Conservation (phyloP, 2,888 invertebrate species). For the Phortica okadai region DNA sequence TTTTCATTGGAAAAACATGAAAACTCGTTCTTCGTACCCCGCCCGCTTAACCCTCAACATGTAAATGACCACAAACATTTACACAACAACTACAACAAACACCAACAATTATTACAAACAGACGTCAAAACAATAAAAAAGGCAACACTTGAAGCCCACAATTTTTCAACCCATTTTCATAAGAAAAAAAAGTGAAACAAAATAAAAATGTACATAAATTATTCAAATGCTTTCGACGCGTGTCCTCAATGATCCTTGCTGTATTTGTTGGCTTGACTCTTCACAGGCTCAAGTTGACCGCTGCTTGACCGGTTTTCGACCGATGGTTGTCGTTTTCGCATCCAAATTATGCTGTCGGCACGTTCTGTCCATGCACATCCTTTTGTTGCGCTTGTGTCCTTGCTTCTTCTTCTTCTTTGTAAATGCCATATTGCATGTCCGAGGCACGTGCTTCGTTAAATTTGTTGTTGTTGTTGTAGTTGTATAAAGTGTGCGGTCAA, state of each 20-base stretch:
- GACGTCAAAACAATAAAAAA: not conserved
- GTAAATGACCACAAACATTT: constrained; percentile 43
- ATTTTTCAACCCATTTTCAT: constrained; percentile 12
- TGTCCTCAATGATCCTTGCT: not conserved
- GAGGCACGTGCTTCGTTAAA: constrained; percentile 19
- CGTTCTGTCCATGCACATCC: constrained; percentile 12
- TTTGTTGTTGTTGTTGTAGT: too few relatives aligned
- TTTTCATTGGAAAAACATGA: constrained; percentile 23
- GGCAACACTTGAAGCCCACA: not conserved
- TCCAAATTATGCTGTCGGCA: not conserved
- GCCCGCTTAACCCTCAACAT: constrained; percentile 42
- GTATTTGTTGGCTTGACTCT: not conserved
- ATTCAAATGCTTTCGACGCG: constrained; percentile 4
- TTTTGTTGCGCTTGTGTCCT: constrained; percentile 15
- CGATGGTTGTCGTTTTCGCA: not conserved
- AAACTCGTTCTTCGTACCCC: constrained; percentile 34
- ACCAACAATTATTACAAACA: constrained; percentile 1
- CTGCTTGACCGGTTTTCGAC: constrained; percentile 21
- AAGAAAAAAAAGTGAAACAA: not conserved
- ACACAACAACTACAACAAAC: not conserved
- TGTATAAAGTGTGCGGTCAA: too few relatives aligned
- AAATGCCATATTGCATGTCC: not conserved
- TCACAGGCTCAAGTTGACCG: constrained; percentile 6
- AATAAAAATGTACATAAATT: constrained; percentile 20
- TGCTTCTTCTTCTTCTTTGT: not conserved